Base-by-base conservation (phyloP, 2,113 vertebrate species). In the Oncorhynchus tshawytscha region DNA sequence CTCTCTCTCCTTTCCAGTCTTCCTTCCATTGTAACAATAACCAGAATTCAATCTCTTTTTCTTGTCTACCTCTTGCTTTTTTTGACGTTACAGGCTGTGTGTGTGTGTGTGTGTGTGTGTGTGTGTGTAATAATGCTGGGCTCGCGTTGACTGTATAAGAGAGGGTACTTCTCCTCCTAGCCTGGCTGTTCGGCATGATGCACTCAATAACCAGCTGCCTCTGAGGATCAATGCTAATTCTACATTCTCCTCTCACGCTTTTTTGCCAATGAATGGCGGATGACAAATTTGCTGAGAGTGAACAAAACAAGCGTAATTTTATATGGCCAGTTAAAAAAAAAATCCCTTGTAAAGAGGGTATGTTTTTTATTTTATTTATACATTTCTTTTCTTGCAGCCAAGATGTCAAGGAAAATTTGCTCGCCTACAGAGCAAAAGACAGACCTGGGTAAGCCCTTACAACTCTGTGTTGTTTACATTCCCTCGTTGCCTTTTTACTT, bases 321-420 rank as follows among this genome's bases (percentile, higher is more conserved):
- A 60, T 76, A 71, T 13, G 25, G 1, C 54, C 31, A 22, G 59
- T 78, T 48, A 18, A 4, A 54, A 24, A 24, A 24, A 24, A 24
- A 24, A 62, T n/a, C 3, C 5, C 64, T 48, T 72, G 62, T 31
- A 45, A 82, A 87, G 72, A 45, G 76, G 72, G 71, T 69, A 34
- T 89, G 66, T 83, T 64, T 81, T 78, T 27, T 78, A 65, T 84
- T 34, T 79, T 54, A 54, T 54, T 54, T 1, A 54, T 92, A 34
- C 5, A 0, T 81, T 93, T 83, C 92, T 25, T 93, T 85, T 92
- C 82, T 94, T 94, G 84, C 96, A 99, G 98, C 98, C 88, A 99
- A 95, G 95, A 97, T 98, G 95, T 99, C 98, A 90, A 95, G 97
- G 93, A 99, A 98, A 95, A 95, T 99, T 95, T 98, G 94, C 94